These are phyloP conservation scores for Ciconia stormi DNA, from an alignment of 2,113 vertebrate species.

Conservation along the genomic window DNA sequence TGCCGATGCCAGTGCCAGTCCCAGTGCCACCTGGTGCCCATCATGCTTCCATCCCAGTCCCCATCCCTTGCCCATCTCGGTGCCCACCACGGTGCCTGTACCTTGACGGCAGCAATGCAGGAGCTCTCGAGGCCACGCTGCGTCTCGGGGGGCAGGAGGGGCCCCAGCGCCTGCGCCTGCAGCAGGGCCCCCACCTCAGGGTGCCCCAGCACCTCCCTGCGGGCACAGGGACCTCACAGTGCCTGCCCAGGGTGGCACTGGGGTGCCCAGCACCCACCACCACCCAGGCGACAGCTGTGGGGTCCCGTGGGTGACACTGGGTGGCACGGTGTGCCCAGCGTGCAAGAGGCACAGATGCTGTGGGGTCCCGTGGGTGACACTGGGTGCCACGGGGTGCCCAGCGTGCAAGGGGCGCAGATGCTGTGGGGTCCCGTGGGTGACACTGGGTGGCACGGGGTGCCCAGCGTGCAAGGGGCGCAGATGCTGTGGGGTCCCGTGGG, in stretches of 20 bases:
- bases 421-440: too few relatives aligned
- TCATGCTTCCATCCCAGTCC: too few relatives aligned
- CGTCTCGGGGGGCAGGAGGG: slow-evolving; percentile 65
- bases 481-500: background rate
- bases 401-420: accelerated
- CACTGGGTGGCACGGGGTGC: background rate
- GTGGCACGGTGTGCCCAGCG: too few relatives aligned
- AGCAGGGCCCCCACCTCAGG: slow-evolving; percentile 69
- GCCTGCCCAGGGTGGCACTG: background rate
- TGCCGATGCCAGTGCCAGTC: background rate
- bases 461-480: background rate
- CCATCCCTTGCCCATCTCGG: background rate
- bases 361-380: background rate
- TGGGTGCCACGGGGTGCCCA: background rate
- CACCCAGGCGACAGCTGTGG: accelerated
- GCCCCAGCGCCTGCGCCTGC: slow-evolving; percentile 49
- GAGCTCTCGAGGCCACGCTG: slow-evolving; percentile 64
- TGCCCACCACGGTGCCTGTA: background rate
- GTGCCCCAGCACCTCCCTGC: slow-evolving; percentile 73
- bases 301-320: background rate
- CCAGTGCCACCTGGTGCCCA: background rate
- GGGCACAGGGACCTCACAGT: background rate
- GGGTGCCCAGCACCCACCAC: background rate
- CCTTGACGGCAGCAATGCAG: slow-evolving; percentile 68
- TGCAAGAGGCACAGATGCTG: accelerated